These are phyloP conservation scores for Selene dorsalis DNA, from an alignment of 2,797 vertebrate species.

Conservation along the genomic window DNA sequence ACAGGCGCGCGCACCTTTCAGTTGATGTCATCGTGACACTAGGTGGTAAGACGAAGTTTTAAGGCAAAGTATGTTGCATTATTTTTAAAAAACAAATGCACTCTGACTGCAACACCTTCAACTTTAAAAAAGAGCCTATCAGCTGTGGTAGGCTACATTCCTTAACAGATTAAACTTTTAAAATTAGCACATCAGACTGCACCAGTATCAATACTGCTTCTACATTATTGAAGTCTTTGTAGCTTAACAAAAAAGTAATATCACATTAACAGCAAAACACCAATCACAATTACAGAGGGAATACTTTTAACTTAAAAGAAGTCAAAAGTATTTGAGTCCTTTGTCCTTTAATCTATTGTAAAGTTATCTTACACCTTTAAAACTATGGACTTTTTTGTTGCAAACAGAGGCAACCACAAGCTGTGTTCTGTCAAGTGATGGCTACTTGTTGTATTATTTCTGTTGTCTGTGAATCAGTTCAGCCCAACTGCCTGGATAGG, in stretches of 20 bases:
- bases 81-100: too few relatives aligned
- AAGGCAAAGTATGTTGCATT: too few relatives aligned
- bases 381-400: neutral
- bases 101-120: too few relatives aligned
- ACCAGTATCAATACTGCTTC: neutral
- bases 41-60: neutral
- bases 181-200: neutral
- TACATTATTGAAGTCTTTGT: neutral
- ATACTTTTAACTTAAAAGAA: neutral
- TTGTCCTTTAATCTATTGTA: neutral
- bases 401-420: neutral
- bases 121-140: neutral
- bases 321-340: too few relatives aligned
- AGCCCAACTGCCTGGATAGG: conserved; percentile 67
- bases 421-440: conserved; percentile 27
- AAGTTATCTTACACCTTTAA: neutral
- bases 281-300: too few relatives aligned
- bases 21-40: conserved; percentile 82
- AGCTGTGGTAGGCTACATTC: neutral
- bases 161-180: too few relatives aligned
- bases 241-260: neutral
- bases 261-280: neutral
- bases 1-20: conserved; percentile 49
- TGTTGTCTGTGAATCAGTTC: conserved; percentile 82
- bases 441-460: conserved; percentile 79